Evolutionary conservation across 35 echinoderm and acorn worm species (phyloP).

Genomic region (Apostichopus californicus): DNA sequence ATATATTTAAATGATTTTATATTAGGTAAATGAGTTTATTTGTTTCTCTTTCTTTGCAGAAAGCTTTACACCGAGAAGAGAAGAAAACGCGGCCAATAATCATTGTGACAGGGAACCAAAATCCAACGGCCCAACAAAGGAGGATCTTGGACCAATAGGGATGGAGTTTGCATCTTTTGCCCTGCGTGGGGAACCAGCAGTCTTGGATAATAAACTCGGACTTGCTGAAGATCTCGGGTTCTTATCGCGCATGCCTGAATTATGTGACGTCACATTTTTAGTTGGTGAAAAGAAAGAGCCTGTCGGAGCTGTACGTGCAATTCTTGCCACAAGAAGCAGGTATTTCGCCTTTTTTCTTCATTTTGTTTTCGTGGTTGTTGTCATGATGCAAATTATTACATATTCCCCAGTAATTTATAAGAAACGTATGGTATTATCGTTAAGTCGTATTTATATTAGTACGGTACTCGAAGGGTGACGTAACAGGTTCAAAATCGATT

Average conservation of each 20-base stretch:
- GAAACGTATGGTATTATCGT: too few relatives aligned
- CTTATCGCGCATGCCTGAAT: constrained; percentile 93
- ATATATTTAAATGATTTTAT: too few relatives aligned
- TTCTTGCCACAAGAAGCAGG: constrained; percentile 96
- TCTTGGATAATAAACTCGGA: constrained; percentile 90
- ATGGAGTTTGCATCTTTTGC: constrained; percentile 60
- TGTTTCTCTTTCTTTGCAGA: background rate
- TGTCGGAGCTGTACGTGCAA: constrained; percentile 84
- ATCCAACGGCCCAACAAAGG: background rate
- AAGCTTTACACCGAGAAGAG: background rate
- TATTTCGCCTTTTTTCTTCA: background rate
- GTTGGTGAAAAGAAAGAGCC: constrained; percentile 91
- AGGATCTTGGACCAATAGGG: background rate
- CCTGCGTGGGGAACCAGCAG: constrained; percentile 42
- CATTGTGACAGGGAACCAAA: background rate
- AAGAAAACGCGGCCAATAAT: background rate
- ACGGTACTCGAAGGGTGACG: too few relatives aligned
- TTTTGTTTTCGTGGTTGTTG: too few relatives aligned
- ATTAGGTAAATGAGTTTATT: too few relatives aligned
- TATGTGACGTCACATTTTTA: constrained; percentile 95
- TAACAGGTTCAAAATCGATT: too few relatives aligned
- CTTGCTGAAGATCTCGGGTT: constrained; percentile 93
- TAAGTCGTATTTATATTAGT: too few relatives aligned
- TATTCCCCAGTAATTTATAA: too few relatives aligned
- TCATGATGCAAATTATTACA: too few relatives aligned